Evolutionary conservation across 2,113 vertebrate genomes (phyloP).

Genomic region (Microcebus ravelobensis): DNA sequence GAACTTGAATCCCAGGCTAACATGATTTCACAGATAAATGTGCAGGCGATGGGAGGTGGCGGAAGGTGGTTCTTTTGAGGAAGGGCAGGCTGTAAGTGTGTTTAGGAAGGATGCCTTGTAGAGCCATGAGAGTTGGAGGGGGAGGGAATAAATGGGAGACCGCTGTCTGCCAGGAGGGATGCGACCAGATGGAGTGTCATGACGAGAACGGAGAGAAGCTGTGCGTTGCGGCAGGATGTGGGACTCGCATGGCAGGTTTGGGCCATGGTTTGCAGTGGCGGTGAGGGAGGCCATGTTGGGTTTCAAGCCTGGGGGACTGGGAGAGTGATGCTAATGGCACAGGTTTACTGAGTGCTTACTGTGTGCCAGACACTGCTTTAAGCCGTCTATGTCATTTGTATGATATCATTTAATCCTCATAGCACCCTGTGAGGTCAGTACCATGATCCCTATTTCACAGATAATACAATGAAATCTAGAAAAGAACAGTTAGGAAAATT

Average conservation of each 20-base stretch:
- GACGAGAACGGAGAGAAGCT: background rate
- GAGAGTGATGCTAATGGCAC: background rate
- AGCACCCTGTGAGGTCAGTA: background rate
- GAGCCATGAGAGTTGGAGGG: background rate
- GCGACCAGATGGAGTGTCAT: background rate
- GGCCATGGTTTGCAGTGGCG: background rate
- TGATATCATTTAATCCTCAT: background rate
- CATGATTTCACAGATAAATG: background rate
- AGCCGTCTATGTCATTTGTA: background rate
- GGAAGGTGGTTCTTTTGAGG: background rate
- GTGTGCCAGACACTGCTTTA: background rate
- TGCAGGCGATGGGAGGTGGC: background rate
- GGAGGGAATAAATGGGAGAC: background rate
- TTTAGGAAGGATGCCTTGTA: background rate
- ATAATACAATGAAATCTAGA: background rate
- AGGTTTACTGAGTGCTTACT: background rate
- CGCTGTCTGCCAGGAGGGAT: background rate
- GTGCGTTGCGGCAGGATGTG: accelerated
- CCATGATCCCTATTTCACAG: background rate
- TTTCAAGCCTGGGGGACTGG: background rate
- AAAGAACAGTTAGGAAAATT: background rate
- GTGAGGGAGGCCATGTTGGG: background rate
- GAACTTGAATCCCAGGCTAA: background rate
- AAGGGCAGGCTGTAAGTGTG: background rate
- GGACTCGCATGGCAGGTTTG: background rate